A percentile compares a stretch with the other conserved stretches of the same genome.
phyloP scores from a whole-genome alignment of 2,888 invertebrate genomes.

The Trypoxylon attenuatum region DNA sequence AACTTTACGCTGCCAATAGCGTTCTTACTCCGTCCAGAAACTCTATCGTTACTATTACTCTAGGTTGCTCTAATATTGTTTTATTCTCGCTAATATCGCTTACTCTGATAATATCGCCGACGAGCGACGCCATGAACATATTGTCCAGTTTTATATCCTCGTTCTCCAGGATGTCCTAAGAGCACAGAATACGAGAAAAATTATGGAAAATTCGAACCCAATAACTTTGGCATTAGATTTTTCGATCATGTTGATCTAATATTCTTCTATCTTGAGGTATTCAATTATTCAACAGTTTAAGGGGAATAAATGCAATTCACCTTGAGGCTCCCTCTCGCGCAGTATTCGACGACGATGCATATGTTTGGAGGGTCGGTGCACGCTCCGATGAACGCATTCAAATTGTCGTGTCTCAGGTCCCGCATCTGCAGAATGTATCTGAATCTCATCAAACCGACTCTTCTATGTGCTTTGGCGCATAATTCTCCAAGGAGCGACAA shows the following conservation, averaged over 20 bases:
- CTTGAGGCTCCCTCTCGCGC: conserved; percentile 92
- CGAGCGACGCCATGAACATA: conserved; percentile 96
- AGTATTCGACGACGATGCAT: conserved; percentile 92
- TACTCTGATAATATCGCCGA: conserved; percentile 95
- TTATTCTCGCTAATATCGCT: conserved; percentile 62
- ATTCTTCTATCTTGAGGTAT: not conserved
- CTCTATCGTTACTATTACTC: no score
- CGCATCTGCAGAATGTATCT: conserved; percentile 82
- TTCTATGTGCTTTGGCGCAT: no score
- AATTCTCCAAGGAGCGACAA: not conserved
- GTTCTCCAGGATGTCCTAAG: conserved; percentile 93
- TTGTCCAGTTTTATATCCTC: conserved; percentile 96
- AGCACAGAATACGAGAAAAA: conserved; percentile 1
- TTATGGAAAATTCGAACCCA: not conserved
- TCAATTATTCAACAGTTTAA: not conserved
- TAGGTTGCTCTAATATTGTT: not conserved
- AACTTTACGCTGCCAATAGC: no score
- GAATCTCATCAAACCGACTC: no score
- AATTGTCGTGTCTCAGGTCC: conserved; percentile 92
- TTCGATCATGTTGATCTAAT: no score
- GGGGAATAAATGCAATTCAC: no score
- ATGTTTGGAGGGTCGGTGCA: conserved; percentile 94
- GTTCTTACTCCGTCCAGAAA: no score
- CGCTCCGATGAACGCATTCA: conserved; percentile 94
- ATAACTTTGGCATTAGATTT: no score